Base-by-base conservation (phyloP, 2,888 invertebrate species). In the Cosmorhoe ocellata region DNA sequence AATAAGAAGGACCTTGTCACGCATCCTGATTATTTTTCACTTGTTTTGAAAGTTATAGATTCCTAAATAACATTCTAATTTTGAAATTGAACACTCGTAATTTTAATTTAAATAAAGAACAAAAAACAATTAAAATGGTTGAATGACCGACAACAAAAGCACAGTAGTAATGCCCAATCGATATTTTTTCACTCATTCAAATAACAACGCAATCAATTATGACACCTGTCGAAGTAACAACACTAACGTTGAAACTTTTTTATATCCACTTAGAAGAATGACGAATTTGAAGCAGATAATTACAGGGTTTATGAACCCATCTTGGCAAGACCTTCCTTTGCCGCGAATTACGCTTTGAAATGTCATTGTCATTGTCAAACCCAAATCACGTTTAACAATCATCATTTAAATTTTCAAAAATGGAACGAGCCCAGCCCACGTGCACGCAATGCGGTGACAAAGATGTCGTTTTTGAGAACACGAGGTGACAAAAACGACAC, bases 171-270 rank as follows among this genome's bases (percentile, higher is more conserved):
- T 27, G 18, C 18, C 18, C 18, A 36, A 51, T 41, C 36, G 18
- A 27, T 33, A 28, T 28, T 47, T 31, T n/a, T 44, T 48, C 32
- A 50, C 40, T 34, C 42, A 33, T 40, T 13, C 41, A 53, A 41
- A 44, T 51, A 34, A 54, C 33, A 42, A 31, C 34, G 47, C 47
- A 42, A 58, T 56, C 52, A 58, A 53, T 56, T 33, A 50, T 34
- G 12, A 33, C 46, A 51, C 52, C 48, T 59, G 55, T 51, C 56
- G 42, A 41, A 39, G 11, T 32, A 8, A 46, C 41, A 46, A 46
- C 41, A 46, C 46, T 32, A 42, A 38, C 49, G 37, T 39, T 33
- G 36, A 40, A 37, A 37, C 13, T 49, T 49, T 51, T 52, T 43
- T 32, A 24, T 38, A 27, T 39, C 32, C 14, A 26, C 10, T 14